phyloP scores from a whole-genome alignment of 2,888 invertebrate species.

The Lycaena phlaeas region DNA sequence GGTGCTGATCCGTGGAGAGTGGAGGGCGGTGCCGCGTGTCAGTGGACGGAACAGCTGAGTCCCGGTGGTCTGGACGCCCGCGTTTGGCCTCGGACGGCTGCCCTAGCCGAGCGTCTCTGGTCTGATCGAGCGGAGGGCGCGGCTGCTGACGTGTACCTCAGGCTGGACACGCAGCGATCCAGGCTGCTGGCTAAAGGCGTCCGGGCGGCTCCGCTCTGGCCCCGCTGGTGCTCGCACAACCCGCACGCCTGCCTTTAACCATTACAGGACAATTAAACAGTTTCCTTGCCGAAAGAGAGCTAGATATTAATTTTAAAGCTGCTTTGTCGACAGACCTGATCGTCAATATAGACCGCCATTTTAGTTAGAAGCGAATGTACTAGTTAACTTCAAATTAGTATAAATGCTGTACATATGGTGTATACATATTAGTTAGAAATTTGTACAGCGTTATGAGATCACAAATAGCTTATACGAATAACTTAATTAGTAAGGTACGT shows the following conservation, averaged over 20 bases:
- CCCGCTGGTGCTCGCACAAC: slow-evolving; percentile 83
- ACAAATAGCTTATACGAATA: slow-evolving; percentile 10
- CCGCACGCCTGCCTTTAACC: slow-evolving; percentile 78
- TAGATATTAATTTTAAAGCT: neutral
- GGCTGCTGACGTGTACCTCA: slow-evolving; percentile 76
- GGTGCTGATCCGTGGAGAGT: slow-evolving; percentile 57
- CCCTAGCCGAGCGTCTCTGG: slow-evolving; percentile 87
- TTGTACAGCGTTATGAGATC: slow-evolving; percentile 17
- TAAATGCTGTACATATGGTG: slow-evolving; percentile 14
- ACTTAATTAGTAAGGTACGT: slow-evolving; percentile 15
- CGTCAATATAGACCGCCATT: neutral
- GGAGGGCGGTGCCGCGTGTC: slow-evolving; percentile 85
- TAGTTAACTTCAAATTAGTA: neutral
- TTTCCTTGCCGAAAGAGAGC: neutral
- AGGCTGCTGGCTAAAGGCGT: slow-evolving; percentile 76
- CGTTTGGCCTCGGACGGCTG: slow-evolving; percentile 87
- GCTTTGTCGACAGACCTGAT: neutral
- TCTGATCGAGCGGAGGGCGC: slow-evolving; percentile 71
- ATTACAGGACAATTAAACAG: neutral
- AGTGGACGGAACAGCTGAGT: slow-evolving; percentile 89
- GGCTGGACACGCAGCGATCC: slow-evolving; percentile 78
- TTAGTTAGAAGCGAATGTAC: neutral
- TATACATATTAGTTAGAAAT: slow-evolving; percentile 11
- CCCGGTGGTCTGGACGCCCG: slow-evolving; percentile 82
- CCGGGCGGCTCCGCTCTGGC: slow-evolving; percentile 81